A percentile compares a stretch with the other conserved stretches of the same genome.
These are phyloP conservation scores for Dallia pectoralis DNA, from an alignment of 2,797 vertebrate genomes.

Conservation along the genomic window DNA sequence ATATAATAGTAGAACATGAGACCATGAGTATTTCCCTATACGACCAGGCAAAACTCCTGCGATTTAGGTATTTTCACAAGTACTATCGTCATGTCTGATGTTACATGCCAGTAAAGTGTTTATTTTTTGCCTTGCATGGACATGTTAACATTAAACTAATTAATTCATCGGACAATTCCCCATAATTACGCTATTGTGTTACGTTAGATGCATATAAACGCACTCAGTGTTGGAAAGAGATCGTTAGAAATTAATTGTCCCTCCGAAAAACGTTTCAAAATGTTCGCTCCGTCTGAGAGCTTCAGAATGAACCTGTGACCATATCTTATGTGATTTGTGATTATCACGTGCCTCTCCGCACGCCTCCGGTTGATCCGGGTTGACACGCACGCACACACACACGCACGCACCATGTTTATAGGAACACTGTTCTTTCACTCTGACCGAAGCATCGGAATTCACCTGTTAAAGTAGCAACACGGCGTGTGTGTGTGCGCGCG, in stretches of 20 bases:
- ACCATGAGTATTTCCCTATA: constrained; percentile 44
- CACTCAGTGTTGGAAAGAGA: background rate
- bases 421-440: constrained; percentile 20
- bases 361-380: constrained; percentile 50
- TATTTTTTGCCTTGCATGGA: too few species aligned
- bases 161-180: too few species aligned
- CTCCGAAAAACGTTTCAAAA: background rate
- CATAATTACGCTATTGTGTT: too few species aligned
- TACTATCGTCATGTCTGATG: background rate
- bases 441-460: constrained; percentile 31
- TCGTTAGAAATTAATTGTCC: background rate
- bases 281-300: background rate
- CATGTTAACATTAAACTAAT: too few species aligned
- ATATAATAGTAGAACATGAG: too few species aligned
- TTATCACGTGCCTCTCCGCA: background rate
- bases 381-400: constrained; percentile 9
- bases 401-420: background rate
- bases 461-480: constrained; percentile 18
- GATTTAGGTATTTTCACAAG: background rate
- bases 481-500: constrained; percentile 27
- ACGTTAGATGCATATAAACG: too few species aligned
- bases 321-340: background rate
- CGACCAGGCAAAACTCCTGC: background rate
- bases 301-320: background rate
- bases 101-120: too few species aligned